phyloP scores from a whole-genome alignment of 1,140 invertebrate genomes.

The Dicyema japonicum region DNA sequence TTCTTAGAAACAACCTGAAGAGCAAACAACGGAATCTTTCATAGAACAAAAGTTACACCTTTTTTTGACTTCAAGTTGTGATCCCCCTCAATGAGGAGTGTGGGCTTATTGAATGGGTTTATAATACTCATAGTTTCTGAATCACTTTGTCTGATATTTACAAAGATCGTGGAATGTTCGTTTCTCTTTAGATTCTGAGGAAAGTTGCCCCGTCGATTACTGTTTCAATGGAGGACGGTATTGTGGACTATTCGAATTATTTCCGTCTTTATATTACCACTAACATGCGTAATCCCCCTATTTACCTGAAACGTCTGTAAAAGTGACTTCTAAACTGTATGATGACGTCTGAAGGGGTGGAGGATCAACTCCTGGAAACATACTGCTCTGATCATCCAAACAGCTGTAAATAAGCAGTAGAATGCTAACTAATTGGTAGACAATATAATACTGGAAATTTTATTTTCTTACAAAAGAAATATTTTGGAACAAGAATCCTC shows the following conservation, averaged over 20 bases:
- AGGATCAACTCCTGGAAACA: conserved; percentile 65
- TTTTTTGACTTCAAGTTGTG: conserved; percentile 25
- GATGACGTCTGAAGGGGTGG: conserved; percentile 53
- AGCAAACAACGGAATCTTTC: conserved; percentile 42
- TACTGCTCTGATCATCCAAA: conserved; percentile 54
- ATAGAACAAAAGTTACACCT: conserved; percentile 42
- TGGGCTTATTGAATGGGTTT: conserved; percentile 73
- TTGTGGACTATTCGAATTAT: conserved; percentile 45
- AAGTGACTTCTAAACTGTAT: conserved; percentile 76
- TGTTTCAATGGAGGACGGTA: conserved; percentile 43
- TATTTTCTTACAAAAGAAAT: conserved; percentile 41
- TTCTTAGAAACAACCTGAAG: conserved; percentile 45
- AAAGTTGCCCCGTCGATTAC: not conserved
- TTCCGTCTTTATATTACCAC: conserved; percentile 78
- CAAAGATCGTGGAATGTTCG: conserved; percentile 25
- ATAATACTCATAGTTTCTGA: conserved; percentile 43
- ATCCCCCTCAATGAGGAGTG: conserved; percentile 67
- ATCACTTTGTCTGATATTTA: conserved; percentile 34
- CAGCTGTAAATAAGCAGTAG: conserved; percentile 39
- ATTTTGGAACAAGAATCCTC: conserved; percentile 79
- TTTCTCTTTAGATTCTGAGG: not conserved
- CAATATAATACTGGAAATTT: conserved; percentile 56
- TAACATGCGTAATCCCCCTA: conserved; percentile 60
- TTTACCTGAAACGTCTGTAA: conserved; percentile 53
- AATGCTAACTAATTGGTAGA: conserved; percentile 20